A percentile compares a stretch with the other conserved stretches of the same genome.
phyloP scores from a whole-genome alignment of 2,797 vertebrate species.

The Bufotes viridis region DNA sequence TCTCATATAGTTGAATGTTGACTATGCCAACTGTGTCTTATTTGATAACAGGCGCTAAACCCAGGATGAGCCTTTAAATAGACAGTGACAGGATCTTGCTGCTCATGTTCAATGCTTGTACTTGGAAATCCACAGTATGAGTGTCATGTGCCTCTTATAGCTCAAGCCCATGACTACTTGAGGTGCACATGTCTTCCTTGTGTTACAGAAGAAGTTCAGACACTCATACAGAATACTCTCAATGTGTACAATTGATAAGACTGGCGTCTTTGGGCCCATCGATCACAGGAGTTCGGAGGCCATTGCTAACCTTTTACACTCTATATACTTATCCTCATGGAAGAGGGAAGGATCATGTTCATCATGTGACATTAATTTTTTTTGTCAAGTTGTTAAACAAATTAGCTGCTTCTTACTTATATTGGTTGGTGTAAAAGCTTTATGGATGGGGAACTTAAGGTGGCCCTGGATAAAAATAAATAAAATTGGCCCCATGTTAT shows the following conservation, averaged over 20 bases:
- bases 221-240: not conserved
- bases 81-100: slow-evolving; percentile 9
- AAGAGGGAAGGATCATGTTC: too few species aligned
- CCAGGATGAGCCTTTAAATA: slow-evolving; percentile 33
- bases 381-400: too few species aligned
- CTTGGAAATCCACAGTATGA: slow-evolving; percentile 16
- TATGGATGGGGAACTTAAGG: too few species aligned
- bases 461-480: too few species aligned
- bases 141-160: slow-evolving; percentile 18
- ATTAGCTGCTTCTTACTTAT: too few species aligned
- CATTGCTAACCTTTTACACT: too few species aligned
- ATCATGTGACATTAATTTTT: too few species aligned
- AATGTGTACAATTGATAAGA: not conserved
- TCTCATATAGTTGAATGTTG: not conserved
- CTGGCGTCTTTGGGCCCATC: too few species aligned
- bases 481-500: too few species aligned
- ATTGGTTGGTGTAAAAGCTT: too few species aligned
- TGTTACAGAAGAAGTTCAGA: not conserved
- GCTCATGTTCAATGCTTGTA: slow-evolving; percentile 6
- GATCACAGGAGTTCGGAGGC: too few species aligned
- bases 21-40: not conserved
- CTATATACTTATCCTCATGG: too few species aligned
- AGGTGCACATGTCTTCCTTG: slow-evolving; percentile 11
- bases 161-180: not conserved
- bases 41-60: slow-evolving; percentile 5